phyloP scores from a whole-genome alignment of 2,888 invertebrate genomes.

The Marronus borbonicus region DNA sequence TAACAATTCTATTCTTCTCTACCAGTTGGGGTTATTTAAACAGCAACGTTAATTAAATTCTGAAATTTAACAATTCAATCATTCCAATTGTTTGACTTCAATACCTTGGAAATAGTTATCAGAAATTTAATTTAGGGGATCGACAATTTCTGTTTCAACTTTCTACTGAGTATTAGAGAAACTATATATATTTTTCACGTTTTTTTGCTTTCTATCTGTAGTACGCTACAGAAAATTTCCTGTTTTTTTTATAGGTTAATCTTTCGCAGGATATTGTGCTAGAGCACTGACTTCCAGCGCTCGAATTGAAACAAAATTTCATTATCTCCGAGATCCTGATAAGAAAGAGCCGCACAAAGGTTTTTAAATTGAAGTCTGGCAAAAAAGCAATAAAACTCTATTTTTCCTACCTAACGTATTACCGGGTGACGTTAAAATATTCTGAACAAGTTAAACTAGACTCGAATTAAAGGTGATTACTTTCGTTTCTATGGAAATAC shows the following conservation, averaged over 20 bases:
- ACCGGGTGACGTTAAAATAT: background rate
- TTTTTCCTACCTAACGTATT: background rate
- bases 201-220: background rate
- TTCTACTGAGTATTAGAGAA: background rate
- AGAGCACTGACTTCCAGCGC: slow-evolving; percentile 8
- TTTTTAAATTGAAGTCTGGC: slow-evolving; percentile 26
- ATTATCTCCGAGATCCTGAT: slow-evolving; percentile 35
- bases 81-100: background rate
- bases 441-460: too few relatives aligned
- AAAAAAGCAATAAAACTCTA: slow-evolving; percentile 16
- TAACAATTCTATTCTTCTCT: too few relatives aligned
- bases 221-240: slow-evolving; percentile 13
- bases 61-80: background rate
- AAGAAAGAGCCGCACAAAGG: slow-evolving; percentile 5
- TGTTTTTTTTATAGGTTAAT: slow-evolving; percentile 15
- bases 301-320: slow-evolving; percentile 44
- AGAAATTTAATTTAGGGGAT: slow-evolving; percentile 5
- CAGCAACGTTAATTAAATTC: too few relatives aligned
- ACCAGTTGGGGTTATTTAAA: too few relatives aligned
- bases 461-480: too few relatives aligned
- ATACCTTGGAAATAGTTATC: background rate
- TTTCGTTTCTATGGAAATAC: background rate
- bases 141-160: background rate
- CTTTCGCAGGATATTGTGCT: slow-evolving; percentile 14
- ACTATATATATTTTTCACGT: slow-evolving; percentile 23